Evolutionary conservation across 2,797 vertebrate species (phyloP).

Genomic region (Chelmon rostratus): DNA sequence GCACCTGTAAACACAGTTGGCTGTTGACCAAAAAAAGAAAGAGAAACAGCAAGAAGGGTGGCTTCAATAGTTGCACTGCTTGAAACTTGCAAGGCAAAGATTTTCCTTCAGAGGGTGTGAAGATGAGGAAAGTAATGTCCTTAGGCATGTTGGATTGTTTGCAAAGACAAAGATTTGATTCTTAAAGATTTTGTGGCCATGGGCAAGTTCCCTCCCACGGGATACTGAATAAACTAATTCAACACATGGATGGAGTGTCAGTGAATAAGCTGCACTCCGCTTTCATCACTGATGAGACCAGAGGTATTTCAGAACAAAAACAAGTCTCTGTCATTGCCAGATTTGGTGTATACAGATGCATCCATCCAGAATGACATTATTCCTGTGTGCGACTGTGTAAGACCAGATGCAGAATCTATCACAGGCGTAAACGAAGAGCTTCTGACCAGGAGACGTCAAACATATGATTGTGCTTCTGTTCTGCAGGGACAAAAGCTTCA

Average conservation of each 20-base stretch:
- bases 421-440: conserved; percentile 15
- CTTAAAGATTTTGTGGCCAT: conserved; percentile 36
- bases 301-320: conserved; percentile 23
- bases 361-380: conserved; percentile 28
- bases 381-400: conserved; percentile 14
- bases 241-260: conserved; percentile 31
- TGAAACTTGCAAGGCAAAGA: conserved; percentile 29
- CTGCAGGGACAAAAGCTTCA: background rate
- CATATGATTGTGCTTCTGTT: background rate
- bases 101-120: conserved; percentile 34
- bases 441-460: conserved; percentile 6
- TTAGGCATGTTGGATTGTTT: conserved; percentile 38
- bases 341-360: conserved; percentile 11
- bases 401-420: conserved; percentile 30
- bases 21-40: conserved; percentile 21
- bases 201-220: conserved; percentile 14
- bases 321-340: conserved; percentile 23
- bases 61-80: conserved; percentile 13
- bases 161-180: conserved; percentile 41
- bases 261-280: conserved; percentile 15
- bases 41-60: background rate
- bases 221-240: conserved; percentile 33
- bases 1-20: conserved; percentile 32
- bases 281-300: conserved; percentile 22
- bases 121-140: conserved; percentile 22